Base-by-base conservation (phyloP, 2,888 invertebrate genomes). In the Herminia tarsipennalis region DNA sequence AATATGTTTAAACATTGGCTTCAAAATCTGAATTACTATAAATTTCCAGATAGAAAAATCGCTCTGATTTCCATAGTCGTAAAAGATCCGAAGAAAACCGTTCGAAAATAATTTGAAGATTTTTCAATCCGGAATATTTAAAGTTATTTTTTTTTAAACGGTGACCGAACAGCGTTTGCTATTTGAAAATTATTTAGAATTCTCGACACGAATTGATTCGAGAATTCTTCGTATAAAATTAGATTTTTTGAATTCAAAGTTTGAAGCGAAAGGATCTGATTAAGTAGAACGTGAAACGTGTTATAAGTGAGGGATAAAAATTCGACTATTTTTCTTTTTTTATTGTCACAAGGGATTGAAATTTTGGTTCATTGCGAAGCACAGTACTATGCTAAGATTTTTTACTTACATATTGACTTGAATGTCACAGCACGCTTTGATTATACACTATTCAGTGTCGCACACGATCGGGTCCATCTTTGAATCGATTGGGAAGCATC, bases 381-480 rank as follows among this genome's bases (percentile, higher is more conserved):
- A 76, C 73, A 75, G 62, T 73, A 77, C 66, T 84, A 87, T 70
- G 66, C 80, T 88, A 87, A 71, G 53, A 62, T 66, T 69, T 67
- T 67, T 71, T 67, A 83, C 81, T 84, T 81, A 87, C 58, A 85
- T 88, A 89, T 83, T 90, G 90, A 90, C 89, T 90, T 82, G 70
- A 71, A 79, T 85, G 89, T 89, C 90, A 90, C 90, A 90, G 90
- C 90, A 83, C 90, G 76, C 77, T 81, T 89, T 85, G 76, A 85
- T 80, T 70, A 79, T 72, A 53, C 55, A 47, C 12, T 25, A 53
- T 43, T 28, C 42, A 38, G 52, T 58, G 58, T 56, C 42, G 35
- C 51, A 61, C 57, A 62, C 66, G 54, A 25, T 40, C 45, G 12
- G 33, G 47, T 43, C 9, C 42, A 46, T 39, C 5, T 58, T 56